Percentiles rank a stretch among this genome's conserved stretches.
These are phyloP conservation scores for Rhinogobio ventralis DNA, from an alignment of 2,797 vertebrate genomes.

Conservation along the genomic window DNA sequence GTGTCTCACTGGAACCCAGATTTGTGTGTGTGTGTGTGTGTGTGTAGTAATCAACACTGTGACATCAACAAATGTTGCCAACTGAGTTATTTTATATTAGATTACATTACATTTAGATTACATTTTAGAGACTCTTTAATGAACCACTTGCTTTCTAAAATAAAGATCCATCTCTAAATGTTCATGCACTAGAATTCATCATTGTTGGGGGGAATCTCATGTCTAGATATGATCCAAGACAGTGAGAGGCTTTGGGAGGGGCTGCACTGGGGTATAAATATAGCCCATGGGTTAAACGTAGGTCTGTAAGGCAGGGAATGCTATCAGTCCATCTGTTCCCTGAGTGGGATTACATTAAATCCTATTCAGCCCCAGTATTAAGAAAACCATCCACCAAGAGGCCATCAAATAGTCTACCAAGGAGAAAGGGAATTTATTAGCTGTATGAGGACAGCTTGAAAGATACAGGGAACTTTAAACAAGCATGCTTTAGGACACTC, in stretches of 20 bases:
- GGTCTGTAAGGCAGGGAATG: slow-evolving; percentile 55
- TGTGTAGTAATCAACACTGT: too few relatives aligned
- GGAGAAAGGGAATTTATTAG: slow-evolving; percentile 40
- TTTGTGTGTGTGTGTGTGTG: too few relatives aligned
- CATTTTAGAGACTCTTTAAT: too few relatives aligned
- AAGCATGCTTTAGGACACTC: neutral
- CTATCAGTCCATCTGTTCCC: slow-evolving; percentile 66
- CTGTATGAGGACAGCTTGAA: neutral
- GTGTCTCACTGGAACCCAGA: neutral
- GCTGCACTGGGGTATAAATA: slow-evolving; percentile 49
- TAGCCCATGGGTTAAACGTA: slow-evolving; percentile 50
- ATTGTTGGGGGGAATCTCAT: neutral
- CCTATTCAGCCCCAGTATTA: slow-evolving; percentile 73
- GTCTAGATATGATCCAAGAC: slow-evolving; percentile 5
- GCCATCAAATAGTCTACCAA: slow-evolving; percentile 51
- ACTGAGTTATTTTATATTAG: too few relatives aligned
- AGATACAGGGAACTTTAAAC: slow-evolving; percentile 14
- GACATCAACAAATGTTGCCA: too few relatives aligned
- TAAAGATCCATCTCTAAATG: neutral
- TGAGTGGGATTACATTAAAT: slow-evolving; percentile 81
- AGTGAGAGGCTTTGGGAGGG: slow-evolving; percentile 45
- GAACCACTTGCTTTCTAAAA: neutral
- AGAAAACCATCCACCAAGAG: slow-evolving; percentile 58
- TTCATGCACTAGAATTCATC: neutral
- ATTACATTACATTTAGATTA: too few relatives aligned